Conservation (phyloP, 2,797 vertebrate species). For the Periophthalmus magnuspinnatus region DNA sequence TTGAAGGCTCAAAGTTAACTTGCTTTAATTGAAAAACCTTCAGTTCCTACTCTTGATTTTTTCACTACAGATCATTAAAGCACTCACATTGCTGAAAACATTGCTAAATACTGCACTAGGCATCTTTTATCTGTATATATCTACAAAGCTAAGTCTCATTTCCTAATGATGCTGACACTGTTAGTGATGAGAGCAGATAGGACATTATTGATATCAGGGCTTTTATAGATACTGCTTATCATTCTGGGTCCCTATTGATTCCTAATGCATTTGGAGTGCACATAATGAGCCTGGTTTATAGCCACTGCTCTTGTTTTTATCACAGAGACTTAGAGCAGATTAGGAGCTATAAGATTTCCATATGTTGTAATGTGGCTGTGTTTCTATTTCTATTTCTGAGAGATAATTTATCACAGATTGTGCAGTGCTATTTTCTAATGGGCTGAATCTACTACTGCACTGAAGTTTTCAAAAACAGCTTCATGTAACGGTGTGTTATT, state of each 20-base stretch:
- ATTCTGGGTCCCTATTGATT: background rate
- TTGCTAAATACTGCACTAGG: background rate
- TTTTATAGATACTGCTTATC: slow-evolving; percentile 12
- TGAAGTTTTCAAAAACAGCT: no score
- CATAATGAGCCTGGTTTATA: background rate
- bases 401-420: no score
- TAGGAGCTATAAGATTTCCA: background rate
- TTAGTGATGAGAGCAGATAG: background rate
- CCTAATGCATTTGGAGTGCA: background rate
- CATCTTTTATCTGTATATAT: no score
- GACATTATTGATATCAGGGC: slow-evolving; percentile 5
- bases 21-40: background rate
- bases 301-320: slow-evolving; percentile 5
- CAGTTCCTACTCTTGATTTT: background rate
- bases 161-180: background rate
- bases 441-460: no score
- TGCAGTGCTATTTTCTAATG: no score
- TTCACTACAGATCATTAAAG: background rate
- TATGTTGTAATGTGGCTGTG: background rate
- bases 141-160: no score
- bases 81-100: background rate
- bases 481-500: no score
- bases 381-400: background rate
- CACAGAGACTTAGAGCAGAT: slow-evolving; percentile 1
- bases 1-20: background rate